Evolutionary conservation across 2,113 vertebrate genomes (phyloP).

Genomic region (Empidonax alnorum): DNA sequence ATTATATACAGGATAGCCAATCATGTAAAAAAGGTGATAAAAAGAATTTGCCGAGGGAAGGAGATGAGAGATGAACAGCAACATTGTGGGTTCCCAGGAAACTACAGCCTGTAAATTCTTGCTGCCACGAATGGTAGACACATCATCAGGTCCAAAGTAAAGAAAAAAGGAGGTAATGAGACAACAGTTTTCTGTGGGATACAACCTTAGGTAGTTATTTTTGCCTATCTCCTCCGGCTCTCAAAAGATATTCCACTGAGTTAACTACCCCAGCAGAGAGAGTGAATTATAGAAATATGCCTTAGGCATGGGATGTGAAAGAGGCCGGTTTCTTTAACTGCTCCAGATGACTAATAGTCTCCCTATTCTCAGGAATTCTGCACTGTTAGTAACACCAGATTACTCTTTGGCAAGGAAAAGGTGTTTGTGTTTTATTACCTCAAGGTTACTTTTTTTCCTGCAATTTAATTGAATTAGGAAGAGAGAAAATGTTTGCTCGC

Average conservation of each 20-base stretch:
- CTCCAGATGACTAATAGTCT: background rate
- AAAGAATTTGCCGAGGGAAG: background rate
- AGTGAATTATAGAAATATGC: background rate
- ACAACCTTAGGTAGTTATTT: background rate
- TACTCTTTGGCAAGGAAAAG: background rate
- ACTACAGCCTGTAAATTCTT: background rate
- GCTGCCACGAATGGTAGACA: fast-evolving
- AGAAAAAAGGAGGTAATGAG: background rate
- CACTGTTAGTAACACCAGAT: background rate
- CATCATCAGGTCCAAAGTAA: background rate
- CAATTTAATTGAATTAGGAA: background rate
- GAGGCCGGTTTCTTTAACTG: background rate
- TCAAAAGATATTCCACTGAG: background rate
- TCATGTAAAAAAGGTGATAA: background rate
- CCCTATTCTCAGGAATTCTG: background rate
- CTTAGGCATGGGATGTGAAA: background rate
- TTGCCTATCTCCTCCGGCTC: background rate
- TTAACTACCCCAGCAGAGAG: background rate
- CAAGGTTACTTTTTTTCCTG: background rate
- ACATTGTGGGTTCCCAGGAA: fast-evolving
- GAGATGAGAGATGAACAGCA: background rate
- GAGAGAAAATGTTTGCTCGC: background rate
- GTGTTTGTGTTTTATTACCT: background rate
- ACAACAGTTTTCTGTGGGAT: background rate
- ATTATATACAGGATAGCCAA: fast-evolving